Base-by-base conservation (phyloP, 2,113 vertebrate species). In the Ctenodactylus gundi region DNA sequence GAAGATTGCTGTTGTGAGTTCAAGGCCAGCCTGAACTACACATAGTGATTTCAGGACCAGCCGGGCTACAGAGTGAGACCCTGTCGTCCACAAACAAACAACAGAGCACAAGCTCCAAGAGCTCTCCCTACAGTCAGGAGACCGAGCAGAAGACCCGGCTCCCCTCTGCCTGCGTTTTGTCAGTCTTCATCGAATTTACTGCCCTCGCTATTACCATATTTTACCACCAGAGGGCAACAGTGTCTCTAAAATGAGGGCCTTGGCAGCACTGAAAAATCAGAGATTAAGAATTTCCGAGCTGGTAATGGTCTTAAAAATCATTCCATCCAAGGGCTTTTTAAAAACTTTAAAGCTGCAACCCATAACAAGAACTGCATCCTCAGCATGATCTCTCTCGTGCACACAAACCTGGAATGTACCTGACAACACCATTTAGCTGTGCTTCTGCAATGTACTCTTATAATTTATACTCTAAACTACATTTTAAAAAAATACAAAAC, bases 221-320 rank as follows among this genome's bases (percentile, higher is more conserved):
- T 70, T 13, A 88, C 95, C 97, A 93, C 88, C 25, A 94, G 97
- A 95, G 92, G 91, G n/a, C 88, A 77, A 81, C 49, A 44, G 62
- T 58, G 96, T 60, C 70, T 70, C 88, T 83, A 83, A 55, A 96
- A 96, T 83, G 72, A 97, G 46, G 27, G 8, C 21, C 64, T 25
- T 21, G 4, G 57, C 4, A 7, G 39, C 3, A 18, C 6, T 6
- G 49, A 18, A 27, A 29, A 27, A 34, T 49, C 65, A 20, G 41
- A 44, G 31, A 68, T n/a, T 15, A 77, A 46, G 65, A 8, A 46
- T 67, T 62, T n/a, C 15, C 6, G n/a, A 57, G 31, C 34, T 31
- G 44, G 44, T 78, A 57, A 62, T 53, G 31, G 31, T 64, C 60
- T 60, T 36, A 55, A 76, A 36, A 78, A 41, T 39, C 31, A 55